A percentile compares a stretch with the other conserved stretches of the same genome.
phyloP scores from a whole-genome alignment of 2,888 invertebrate species.

The Scaptomyza polygonia region DNA sequence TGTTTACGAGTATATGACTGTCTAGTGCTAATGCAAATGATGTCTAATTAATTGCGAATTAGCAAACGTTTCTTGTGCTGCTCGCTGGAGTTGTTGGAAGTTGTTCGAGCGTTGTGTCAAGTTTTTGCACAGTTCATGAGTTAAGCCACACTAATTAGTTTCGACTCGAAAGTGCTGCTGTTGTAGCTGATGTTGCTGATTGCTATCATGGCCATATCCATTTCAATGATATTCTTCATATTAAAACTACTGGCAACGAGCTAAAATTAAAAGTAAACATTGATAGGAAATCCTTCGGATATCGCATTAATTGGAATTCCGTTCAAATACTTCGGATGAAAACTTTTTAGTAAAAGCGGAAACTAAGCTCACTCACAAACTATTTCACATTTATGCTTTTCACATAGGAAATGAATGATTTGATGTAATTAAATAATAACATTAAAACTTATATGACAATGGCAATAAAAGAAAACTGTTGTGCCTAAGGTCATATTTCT shows the following conservation, averaged over 20 bases:
- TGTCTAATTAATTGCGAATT: conserved; percentile 70
- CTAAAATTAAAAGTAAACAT: neutral
- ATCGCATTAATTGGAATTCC: neutral
- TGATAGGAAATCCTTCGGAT: neutral
- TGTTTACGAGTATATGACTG: conserved; percentile 43
- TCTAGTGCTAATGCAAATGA: conserved; percentile 68
- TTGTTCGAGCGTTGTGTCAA: conserved; percentile 43
- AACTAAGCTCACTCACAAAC: neutral
- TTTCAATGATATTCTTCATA: neutral
- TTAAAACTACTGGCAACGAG: conserved; percentile 1
- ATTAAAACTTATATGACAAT: neutral
- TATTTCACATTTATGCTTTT: neutral
- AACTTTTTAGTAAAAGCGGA: neutral
- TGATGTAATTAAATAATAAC: neutral
- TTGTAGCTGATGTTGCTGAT: conserved; percentile 10
- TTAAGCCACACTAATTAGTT: conserved; percentile 59
- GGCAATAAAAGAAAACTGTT: neutral
- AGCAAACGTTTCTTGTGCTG: conserved; percentile 44
- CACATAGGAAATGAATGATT: neutral
- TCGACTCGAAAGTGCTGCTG: conserved; percentile 26
- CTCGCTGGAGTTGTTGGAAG: neutral
- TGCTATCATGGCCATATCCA: conserved; percentile 4
- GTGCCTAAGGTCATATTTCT: neutral
- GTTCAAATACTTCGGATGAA: neutral
- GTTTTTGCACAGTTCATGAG: conserved; percentile 61